Evolutionary conservation across 1,140 invertebrate genomes (phyloP).

Genomic region (Eumeta japonica): DNA sequence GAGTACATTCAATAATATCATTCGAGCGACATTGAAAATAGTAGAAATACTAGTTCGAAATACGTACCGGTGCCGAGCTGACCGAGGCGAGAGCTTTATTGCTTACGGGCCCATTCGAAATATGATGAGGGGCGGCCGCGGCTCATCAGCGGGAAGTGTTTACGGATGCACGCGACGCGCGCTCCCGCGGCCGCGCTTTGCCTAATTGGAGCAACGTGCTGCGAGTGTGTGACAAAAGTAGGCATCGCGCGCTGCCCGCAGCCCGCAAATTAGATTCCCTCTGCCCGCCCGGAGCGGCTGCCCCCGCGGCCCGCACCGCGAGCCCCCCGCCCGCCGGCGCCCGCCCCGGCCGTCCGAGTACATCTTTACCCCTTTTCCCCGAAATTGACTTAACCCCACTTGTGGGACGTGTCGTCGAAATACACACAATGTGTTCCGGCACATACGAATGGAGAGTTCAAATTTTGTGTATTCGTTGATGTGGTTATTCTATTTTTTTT

Average conservation of each 20-base stretch:
- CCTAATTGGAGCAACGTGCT: constrained; percentile 46
- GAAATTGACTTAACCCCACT: constrained; percentile 42
- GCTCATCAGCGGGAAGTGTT: constrained; percentile 35
- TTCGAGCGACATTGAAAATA: no score
- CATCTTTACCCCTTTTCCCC: constrained; percentile 43
- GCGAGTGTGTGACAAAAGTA: constrained; percentile 52
- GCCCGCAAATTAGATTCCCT: constrained; percentile 43
- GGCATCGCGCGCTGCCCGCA: constrained; percentile 23
- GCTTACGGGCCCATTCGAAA: constrained; percentile 24
- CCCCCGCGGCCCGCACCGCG: constrained; percentile 14
- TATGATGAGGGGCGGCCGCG: constrained; percentile 23
- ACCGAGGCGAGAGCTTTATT: no score
- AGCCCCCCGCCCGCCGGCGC: constrained; percentile 16
- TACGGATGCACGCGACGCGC: constrained; percentile 30
- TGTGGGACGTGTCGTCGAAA: constrained; percentile 35
- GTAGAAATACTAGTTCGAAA: neutral
- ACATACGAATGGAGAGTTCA: no score
- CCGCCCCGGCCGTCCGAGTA: constrained; percentile 10
- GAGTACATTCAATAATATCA: neutral
- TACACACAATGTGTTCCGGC: no score
- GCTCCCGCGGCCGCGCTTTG: constrained; percentile 33
- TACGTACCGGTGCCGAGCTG: no score
- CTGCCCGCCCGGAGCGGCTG: no score
- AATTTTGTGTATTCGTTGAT: no score
- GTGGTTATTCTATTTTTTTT: no score